These are phyloP conservation scores for Megalurothrips usitatus DNA, from an alignment of 2,888 invertebrate species.

Conservation along the genomic window DNA sequence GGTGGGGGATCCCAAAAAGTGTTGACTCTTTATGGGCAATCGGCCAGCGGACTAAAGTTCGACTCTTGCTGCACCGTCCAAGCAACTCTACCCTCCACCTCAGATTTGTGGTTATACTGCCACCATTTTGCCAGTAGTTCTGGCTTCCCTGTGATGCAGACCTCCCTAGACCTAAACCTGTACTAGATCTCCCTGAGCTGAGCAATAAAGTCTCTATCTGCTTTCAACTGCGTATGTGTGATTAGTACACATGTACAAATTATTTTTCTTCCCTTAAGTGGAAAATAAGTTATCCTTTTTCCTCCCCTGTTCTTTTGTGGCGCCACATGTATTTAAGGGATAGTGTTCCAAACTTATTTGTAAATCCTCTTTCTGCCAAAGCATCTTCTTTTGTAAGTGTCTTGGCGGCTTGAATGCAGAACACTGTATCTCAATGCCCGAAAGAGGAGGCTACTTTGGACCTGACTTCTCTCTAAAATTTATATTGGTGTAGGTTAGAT, in stretches of 20 bases:
- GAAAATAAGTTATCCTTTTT: neutral
- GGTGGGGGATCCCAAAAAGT: conserved; percentile 23
- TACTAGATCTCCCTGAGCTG: conserved; percentile 1
- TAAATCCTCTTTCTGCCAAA: conserved; percentile 20
- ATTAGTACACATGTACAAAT: conserved; percentile 9
- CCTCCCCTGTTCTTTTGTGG: neutral
- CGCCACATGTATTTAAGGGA: conserved; percentile 16
- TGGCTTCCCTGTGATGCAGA: conserved; percentile 11
- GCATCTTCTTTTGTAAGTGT: conserved; percentile 20
- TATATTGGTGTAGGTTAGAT: neutral
- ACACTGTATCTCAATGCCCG: neutral
- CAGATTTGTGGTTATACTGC: conserved; percentile 7
- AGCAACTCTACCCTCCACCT: conserved; percentile 24
- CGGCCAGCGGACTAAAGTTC: neutral
- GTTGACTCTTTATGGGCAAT: neutral
- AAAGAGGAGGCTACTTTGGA: neutral
- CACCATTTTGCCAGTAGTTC: conserved; percentile 15
- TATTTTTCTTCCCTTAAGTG: conserved; percentile 1
- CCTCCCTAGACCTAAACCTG: conserved; percentile 7
- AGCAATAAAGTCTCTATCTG: conserved; percentile 16
- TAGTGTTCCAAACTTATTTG: conserved; percentile 20
- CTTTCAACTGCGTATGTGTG: neutral
- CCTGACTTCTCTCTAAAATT: neutral
- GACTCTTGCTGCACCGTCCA: neutral
- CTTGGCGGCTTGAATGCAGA: neutral